Base-by-base conservation (phyloP, 2,113 vertebrate genomes). In the Phalacrocorax pelagicus region DNA sequence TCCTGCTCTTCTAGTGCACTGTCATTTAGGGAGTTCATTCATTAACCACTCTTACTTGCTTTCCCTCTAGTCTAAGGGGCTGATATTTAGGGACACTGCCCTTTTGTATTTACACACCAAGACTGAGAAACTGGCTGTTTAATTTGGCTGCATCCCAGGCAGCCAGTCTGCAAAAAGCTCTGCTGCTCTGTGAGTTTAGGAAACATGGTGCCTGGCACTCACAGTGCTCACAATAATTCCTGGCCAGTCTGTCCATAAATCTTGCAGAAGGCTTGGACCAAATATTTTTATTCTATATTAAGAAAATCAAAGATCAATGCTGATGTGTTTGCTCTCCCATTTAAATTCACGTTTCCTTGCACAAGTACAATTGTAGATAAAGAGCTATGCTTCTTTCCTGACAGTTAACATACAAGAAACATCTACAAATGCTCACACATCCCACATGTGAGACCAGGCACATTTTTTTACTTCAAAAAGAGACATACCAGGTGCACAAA, bases 61-160 rank as follows among this genome's bases (percentile, higher is more conserved):
- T 90, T 85, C 78, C 74, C 62, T 80, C 34, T 58, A 66, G 70
- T 94, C 70, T 80, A 62, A 85, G 86, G 42, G 89, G 58, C 49
- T 89, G 91, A 91, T 79, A 72, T 57, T 67, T 32, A 40, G 75
- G 92, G 95, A 92, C 77, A 67, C 29, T 92, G 51, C 11, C 57
- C 59, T 94, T 52, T 22, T 81, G 86, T 87, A 95, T 97, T 96
- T 91, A 84, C 86, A 89, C 54, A 88, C 65, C 79, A 74, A 84
- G 77, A 11, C 88, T 81, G 77, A 89, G 86, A 78, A 93, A 26
- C 86, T 95, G 88, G 77, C 88, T 95, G 88, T 77, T 57, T 93
- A 63, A 84, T 83, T 95, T 96, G 96, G 94, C 95, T 96, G 22
- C 3, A 15, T 81, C 92, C 96, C 95, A 97, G 90, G 54, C 81